Evolutionary conservation across 2,113 vertebrate genomes (phyloP).

Genomic region (Lepidothrix coronata): DNA sequence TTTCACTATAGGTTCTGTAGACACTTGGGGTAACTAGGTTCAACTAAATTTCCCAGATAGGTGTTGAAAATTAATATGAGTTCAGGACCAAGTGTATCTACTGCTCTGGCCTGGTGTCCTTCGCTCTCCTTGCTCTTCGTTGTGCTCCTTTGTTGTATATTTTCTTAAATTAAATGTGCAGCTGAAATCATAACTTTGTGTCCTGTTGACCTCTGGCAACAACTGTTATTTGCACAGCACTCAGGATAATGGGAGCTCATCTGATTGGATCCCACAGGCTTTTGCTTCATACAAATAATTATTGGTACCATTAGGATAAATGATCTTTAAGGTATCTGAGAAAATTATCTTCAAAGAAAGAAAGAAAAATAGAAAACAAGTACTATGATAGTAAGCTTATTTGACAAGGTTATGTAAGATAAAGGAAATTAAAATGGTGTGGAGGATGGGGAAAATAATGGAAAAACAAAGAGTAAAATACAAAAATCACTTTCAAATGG

Average conservation of each 20-base stretch:
- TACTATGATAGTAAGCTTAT: neutral
- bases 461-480: conserved; percentile 8
- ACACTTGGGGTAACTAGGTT: neutral
- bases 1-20: neutral
- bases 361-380: neutral
- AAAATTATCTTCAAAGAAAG: neutral
- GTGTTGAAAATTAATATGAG: neutral
- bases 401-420: neutral
- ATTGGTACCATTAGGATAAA: neutral
- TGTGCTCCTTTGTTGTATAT: neutral
- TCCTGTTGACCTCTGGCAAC: neutral
- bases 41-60: neutral
- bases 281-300: conserved; percentile 16
- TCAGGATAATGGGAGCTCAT: neutral
- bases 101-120: neutral
- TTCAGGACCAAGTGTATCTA: neutral
- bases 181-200: neutral
- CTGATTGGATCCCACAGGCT: neutral
- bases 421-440: neutral
- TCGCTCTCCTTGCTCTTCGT: neutral
- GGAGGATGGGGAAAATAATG: neutral
- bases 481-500: neutral
- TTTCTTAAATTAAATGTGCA: neutral
- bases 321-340: neutral
- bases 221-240: neutral